These are phyloP conservation scores for Mormyrus proboscirostris DNA, from an alignment of 2,797 vertebrate genomes.

Conservation along the genomic window DNA sequence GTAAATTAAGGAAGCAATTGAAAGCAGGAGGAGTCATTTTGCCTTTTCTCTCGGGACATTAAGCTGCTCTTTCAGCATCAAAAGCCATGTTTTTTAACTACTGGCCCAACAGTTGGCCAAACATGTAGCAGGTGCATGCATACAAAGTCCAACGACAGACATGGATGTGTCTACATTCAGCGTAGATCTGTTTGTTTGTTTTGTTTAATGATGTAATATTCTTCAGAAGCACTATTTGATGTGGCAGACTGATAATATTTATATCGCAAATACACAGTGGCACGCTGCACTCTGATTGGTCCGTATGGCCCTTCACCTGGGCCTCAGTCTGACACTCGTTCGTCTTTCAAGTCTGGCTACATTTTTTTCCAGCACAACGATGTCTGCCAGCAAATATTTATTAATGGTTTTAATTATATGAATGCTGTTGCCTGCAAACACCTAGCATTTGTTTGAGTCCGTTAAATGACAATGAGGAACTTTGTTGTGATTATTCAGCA, in stretches of 20 bases:
- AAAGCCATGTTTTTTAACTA: background rate
- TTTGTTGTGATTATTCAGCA: slow-evolving; percentile 22
- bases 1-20: background rate
- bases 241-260: slow-evolving; percentile 17
- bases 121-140: background rate
- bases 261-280: background rate
- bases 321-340: slow-evolving; percentile 9
- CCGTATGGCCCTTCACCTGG: background rate
- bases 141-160: background rate
- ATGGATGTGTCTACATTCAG: background rate
- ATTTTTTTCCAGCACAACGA: slow-evolving; percentile 21
- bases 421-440: slow-evolving; percentile 22
- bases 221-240: slow-evolving; percentile 8
- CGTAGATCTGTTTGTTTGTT: background rate
- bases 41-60: slow-evolving; percentile 22
- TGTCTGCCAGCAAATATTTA: slow-evolving; percentile 6
- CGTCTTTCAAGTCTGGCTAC: slow-evolving; percentile 33
- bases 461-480: slow-evolving; percentile 13
- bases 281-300: background rate
- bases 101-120: background rate
- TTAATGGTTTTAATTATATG: slow-evolving; percentile 13
- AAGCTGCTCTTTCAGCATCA: background rate
- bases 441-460: slow-evolving; percentile 15
- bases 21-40: slow-evolving; percentile 15
- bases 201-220: slow-evolving; percentile 3